Evolutionary conservation across 1,140 invertebrate species (phyloP), one percentile per base, ranked within the genome.

Genomic region (Trichomalopsis sarcophagae): DNA sequence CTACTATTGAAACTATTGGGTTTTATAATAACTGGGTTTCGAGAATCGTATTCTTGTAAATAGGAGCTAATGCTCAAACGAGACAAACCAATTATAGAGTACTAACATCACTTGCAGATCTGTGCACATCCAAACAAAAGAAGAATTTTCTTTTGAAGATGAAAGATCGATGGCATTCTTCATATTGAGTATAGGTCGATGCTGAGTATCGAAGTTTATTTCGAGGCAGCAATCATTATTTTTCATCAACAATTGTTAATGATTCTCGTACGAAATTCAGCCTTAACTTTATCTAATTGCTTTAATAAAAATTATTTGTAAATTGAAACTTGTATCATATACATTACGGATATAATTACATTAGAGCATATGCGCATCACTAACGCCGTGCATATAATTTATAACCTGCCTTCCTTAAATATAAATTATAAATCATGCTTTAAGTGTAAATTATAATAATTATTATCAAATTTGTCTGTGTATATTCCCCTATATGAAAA

Each of bases 381-480:
- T n/a, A 81, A 71, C 68, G 9, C 17, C 40, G 66, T 73, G 40
- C 27, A 68, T 2, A 40, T 80, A 44, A 80, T 80, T 80, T 69
- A 69, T 80, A 40, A 50, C 13, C 9, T 71, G 68, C 14, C 5
- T 68, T 30, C 30, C 27, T 81, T 50, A 47, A 47, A 69, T 88
- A 33, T 50, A 36, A 66, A 36, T 23, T 69, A 27, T 69, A 21
- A 69, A 62, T 13, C 36, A 50, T 50, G 82, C 17, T 85, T 75
- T 36, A 9, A 71, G 40, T 86, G 44, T 81, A 44, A 50, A 30
- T 36, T 36, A 44, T 23, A 13, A 30, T 80, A 10, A 74, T 50
- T 82, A 50, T 62, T 21, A 33, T 7, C 55, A 88, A 87, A 85
- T 86, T 83, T 81, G 78, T 84, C 84, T 87, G 82, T 87, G 76